These are phyloP conservation scores for Craseonycteris thonglongyai DNA, from an alignment of 2,113 vertebrate species.

Conservation along the genomic window DNA sequence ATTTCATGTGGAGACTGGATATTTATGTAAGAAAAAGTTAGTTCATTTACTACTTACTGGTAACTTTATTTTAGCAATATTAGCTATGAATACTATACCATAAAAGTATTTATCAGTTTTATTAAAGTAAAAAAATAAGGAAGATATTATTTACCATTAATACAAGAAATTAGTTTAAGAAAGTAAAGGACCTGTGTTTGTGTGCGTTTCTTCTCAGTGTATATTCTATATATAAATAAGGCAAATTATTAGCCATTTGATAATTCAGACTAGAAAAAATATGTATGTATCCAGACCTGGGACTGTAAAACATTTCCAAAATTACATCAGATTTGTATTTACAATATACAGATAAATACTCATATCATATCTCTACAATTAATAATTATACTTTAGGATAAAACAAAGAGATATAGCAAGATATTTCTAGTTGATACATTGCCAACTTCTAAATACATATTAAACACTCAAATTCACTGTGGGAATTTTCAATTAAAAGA, in stretches of 20 bases:
- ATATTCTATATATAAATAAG: not conserved
- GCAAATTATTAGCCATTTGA: not conserved
- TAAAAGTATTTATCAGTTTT: not conserved
- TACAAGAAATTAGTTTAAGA: not conserved
- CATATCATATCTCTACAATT: not conserved
- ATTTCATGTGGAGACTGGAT: not conserved
- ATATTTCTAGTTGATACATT: not conserved
- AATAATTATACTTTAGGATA: not conserved
- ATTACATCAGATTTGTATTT: not conserved
- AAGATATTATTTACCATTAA: not conserved
- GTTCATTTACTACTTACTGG: not conserved
- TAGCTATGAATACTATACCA: not conserved
- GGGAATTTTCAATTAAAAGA: not conserved
- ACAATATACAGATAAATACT: not conserved
- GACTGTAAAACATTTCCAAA: not conserved
- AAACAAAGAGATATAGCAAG: not conserved
- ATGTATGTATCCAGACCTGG: not conserved
- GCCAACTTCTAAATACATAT: not conserved
- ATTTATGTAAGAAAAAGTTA: not conserved
- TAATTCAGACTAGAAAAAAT: not conserved
- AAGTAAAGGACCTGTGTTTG: not conserved
- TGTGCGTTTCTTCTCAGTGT: not conserved
- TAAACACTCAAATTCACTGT: conserved; percentile 1
- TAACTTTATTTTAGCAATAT: not conserved
- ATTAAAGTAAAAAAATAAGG: not conserved